A percentile compares a stretch with the other conserved stretches of the same genome.
phyloP scores from a whole-genome alignment of 2,888 invertebrate species.

The Bruchidius siliquastri region DNA sequence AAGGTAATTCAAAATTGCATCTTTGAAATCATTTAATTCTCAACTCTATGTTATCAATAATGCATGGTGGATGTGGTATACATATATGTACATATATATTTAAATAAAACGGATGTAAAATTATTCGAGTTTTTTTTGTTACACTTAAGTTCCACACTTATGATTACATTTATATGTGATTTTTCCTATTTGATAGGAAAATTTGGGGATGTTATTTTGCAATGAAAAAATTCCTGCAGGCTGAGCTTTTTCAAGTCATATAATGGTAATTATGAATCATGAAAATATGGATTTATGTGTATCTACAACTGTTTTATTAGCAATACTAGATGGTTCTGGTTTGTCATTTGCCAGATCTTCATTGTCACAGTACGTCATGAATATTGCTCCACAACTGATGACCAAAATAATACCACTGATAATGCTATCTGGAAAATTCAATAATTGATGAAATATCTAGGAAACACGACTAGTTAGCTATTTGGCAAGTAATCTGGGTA shows the following conservation, averaged over 20 bases:
- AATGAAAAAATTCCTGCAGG: too few species aligned
- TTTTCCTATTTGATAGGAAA: too few species aligned
- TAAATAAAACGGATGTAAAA: background rate
- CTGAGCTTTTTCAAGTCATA: too few species aligned
- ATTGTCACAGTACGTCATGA: constrained; percentile 29
- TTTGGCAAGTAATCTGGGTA: too few species aligned
- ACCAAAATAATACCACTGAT: constrained; percentile 24
- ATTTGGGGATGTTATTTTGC: too few species aligned
- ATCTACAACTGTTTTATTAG: background rate
- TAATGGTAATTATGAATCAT: too few species aligned
- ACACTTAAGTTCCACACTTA: too few species aligned
- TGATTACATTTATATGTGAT: too few species aligned
- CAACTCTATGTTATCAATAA: background rate
- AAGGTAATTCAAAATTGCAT: background rate
- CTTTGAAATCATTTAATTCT: background rate
- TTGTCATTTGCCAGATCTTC: constrained; percentile 15
- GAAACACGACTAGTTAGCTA: too few species aligned
- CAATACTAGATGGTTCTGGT: background rate
- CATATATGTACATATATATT: background rate
- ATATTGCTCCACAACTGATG: constrained; percentile 28
- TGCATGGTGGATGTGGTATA: background rate
- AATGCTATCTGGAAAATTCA: constrained; percentile 26
- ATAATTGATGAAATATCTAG: background rate
- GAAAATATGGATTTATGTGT: background rate
- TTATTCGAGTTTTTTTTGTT: background rate